Base-by-base conservation (phyloP, 2,888 invertebrate species). In the Itoplectis maculator region DNA sequence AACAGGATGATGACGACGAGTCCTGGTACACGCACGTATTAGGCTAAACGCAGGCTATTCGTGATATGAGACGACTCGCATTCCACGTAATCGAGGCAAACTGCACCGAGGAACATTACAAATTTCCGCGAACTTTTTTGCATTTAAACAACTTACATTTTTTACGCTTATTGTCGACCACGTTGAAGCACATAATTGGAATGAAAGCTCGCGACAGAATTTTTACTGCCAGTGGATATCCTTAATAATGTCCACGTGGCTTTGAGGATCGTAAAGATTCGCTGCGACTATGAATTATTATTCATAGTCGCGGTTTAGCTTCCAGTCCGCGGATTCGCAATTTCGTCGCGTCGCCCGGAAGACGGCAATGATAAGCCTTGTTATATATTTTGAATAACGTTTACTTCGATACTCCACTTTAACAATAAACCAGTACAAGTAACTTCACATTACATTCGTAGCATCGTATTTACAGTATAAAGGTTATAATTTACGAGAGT, bases 391-490 rank as follows among this genome's bases (percentile, higher is more conserved):
- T 85, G 81, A 84, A 83, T 85, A 88, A 87, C 83, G 81, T 86
- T 87, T 86, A 86, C 81, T 87, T 83, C 84, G 80, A 77, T 85
- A 79, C 84, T 83, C 80, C 83, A 80, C 70, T 86, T 87, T 83
- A 88, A 88, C 88, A 87, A 85, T 87, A 84, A 83, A 85, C 82
- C 84, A 84, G 81, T 87, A 88, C 87, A 87, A 82, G 82, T 86
- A 83, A 86, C 85, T 79, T 84, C 82, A 81, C 74, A 73, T 85
- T 86, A 86, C 74, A 82, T 81, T 84, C 61, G 82, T 86, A 86
- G 81, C 72, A 80, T 86, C 73, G 68, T 84, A 84, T 88, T 85
- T 88, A 88, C 83, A 86, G 83, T 85, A 86, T 82, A 87, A 85
- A 86, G 81, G 82, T 83, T 88, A 86, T 82, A 86, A 86, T 86